phyloP scores from a whole-genome alignment of 2,888 invertebrate genomes.

The Cylloceria caligata region DNA sequence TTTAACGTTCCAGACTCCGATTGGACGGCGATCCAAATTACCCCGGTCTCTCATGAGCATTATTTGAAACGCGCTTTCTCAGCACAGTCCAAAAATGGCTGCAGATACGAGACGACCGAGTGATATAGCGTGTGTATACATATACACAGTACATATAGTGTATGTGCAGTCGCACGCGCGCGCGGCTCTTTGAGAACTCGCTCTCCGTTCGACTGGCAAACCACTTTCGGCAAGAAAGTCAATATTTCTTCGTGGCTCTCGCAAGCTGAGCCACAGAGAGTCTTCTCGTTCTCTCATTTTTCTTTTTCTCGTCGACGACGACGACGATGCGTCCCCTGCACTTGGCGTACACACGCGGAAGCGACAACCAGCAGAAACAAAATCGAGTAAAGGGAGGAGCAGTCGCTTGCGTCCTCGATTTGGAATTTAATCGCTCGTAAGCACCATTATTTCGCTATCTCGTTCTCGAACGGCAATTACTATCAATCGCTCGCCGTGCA shows the following conservation, averaged over 20 bases:
- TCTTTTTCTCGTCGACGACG: conserved; percentile 10
- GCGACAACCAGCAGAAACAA: conserved; percentile 14
- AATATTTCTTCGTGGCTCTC: conserved; percentile 61
- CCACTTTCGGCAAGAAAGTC: conserved; percentile 65
- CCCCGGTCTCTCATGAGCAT: background rate
- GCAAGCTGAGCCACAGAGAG: conserved; percentile 14
- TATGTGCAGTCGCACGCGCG: conserved; percentile 46
- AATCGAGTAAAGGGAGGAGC: conserved; percentile 45
- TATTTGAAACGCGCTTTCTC: conserved; percentile 42
- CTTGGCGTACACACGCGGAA: conserved; percentile 51
- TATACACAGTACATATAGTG: conserved; percentile 4
- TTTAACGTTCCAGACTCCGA: background rate
- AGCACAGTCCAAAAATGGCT: conserved; percentile 40
- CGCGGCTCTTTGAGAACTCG: conserved; percentile 57
- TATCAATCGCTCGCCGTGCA: conserved; percentile 66
- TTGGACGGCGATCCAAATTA: background rate
- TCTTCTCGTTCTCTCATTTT: conserved; percentile 12
- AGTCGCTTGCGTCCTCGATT: conserved; percentile 58
- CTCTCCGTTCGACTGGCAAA: conserved; percentile 56
- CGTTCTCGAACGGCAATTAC: conserved; percentile 68
- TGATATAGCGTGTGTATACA: background rate
- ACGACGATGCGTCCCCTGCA: conserved; percentile 37
- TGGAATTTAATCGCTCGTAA: conserved; percentile 68
- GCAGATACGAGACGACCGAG: conserved; percentile 31
- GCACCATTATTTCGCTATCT: conserved; percentile 67